Evolutionary conservation across 2,888 invertebrate genomes (phyloP).

Genomic region (Pherbina coryleti): DNA sequence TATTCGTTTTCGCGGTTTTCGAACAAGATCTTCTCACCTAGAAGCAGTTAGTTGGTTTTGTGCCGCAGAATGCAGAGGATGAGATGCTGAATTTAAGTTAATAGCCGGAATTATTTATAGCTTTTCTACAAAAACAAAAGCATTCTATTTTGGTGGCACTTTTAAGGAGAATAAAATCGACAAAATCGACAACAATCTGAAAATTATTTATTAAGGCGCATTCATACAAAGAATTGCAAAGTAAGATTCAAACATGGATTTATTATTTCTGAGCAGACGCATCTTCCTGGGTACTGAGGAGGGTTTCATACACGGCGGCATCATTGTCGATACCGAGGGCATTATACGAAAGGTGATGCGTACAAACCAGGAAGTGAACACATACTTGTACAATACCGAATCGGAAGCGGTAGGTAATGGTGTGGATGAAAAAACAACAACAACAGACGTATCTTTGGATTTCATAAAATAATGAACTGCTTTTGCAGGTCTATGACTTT

Average conservation of each 20-base stretch:
- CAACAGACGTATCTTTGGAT: no score
- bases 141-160: neutral
- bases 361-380: slow-evolving; percentile 70
- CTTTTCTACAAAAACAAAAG: neutral
- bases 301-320: slow-evolving; percentile 73
- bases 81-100: no score
- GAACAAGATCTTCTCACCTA: no score
- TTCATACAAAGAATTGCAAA: neutral
- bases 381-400: slow-evolving; percentile 70
- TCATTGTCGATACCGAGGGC: slow-evolving; percentile 73
- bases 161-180: neutral
- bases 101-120: neutral
- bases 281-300: slow-evolving; percentile 71
- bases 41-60: no score
- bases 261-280: slow-evolving; percentile 66
- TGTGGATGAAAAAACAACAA: neutral
- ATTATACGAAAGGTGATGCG: slow-evolving; percentile 72
- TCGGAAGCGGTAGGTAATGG: slow-evolving; percentile 71
- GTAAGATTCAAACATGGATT: slow-evolving; percentile 58
- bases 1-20: no score
- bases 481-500: slow-evolving; percentile 69
- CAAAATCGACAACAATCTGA: neutral
- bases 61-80: no score
- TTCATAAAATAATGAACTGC: neutral
- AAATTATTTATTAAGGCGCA: neutral